A percentile compares a stretch with the other conserved stretches of the same genome.
Conservation (phyloP, 2,888 invertebrate species). For the Glaucopsyche alexis region DNA sequence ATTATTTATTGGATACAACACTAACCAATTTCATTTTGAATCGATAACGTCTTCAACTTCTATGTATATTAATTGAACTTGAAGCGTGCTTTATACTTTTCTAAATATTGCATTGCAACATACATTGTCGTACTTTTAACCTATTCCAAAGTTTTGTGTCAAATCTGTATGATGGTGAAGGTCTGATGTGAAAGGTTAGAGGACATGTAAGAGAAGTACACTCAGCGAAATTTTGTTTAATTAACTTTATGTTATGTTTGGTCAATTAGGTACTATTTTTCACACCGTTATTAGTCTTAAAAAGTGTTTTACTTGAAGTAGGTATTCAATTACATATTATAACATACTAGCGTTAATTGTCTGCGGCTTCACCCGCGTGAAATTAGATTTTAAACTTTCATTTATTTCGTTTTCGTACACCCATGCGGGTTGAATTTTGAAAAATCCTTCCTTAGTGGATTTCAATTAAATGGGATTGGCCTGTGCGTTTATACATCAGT, state of each 20-base stretch:
- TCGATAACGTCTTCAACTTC: constrained; percentile 44
- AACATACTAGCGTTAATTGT: too few relatives aligned
- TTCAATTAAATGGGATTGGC: too few relatives aligned
- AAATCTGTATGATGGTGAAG: constrained; percentile 57
- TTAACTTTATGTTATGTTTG: constrained; percentile 19
- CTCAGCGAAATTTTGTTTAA: constrained; percentile 48
- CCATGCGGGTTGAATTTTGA: too few relatives aligned
- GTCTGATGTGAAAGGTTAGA: constrained; percentile 55
- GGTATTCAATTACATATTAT: too few relatives aligned
- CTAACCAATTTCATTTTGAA: constrained; percentile 63
- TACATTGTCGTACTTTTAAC: constrained; percentile 51
- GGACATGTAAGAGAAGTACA: constrained; percentile 51
- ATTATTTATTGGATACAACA: constrained; percentile 37
- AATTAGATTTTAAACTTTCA: too few relatives aligned
- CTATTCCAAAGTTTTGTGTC: constrained; percentile 63
- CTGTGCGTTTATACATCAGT: too few relatives aligned
- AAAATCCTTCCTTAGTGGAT: too few relatives aligned
- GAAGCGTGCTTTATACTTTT: constrained; percentile 65
- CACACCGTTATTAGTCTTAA: too few relatives aligned
- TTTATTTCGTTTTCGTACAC: too few relatives aligned
- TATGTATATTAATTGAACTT: constrained; percentile 54
- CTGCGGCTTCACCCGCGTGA: too few relatives aligned
- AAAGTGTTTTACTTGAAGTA: too few relatives aligned
- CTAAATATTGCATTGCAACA: constrained; percentile 64
- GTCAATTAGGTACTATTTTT: neutral